phyloP scores from a whole-genome alignment of 2,888 invertebrate species.

The Capitulum mitella region DNA sequence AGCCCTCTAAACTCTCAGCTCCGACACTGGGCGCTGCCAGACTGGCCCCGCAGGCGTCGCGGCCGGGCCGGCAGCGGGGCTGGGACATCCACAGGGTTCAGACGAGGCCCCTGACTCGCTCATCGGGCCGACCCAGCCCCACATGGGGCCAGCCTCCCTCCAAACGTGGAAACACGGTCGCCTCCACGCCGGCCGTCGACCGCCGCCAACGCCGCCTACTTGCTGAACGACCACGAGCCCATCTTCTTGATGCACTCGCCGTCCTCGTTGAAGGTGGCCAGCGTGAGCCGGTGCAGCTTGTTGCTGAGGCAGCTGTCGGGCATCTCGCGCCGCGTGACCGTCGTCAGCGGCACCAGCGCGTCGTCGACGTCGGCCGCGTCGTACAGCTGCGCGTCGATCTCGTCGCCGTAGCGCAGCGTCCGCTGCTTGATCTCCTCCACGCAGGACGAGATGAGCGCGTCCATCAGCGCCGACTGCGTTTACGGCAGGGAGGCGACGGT shows the following conservation, averaged over 20 bases:
- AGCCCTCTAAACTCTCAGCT: not conserved
- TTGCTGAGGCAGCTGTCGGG: slow-evolving; percentile 65
- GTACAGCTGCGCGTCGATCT: slow-evolving; percentile 39
- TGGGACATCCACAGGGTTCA: too few relatives aligned
- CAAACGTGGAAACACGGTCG: too few relatives aligned
- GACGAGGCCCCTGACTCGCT: too few relatives aligned
- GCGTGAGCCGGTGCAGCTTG: slow-evolving; percentile 73
- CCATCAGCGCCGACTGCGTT: slow-evolving; percentile 68
- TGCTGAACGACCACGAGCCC: slow-evolving; percentile 37
- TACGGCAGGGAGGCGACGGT: too few relatives aligned
- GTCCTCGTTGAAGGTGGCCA: slow-evolving; percentile 84
- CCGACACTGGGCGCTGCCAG: too few relatives aligned
- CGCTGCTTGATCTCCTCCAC: slow-evolving; percentile 63
- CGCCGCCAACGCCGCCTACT: too few relatives aligned
- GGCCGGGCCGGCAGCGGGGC: too few relatives aligned
- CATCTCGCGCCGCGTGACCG: slow-evolving; percentile 46
- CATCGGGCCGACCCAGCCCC: too few relatives aligned
- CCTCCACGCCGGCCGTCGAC: too few relatives aligned
- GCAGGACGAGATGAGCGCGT: slow-evolving; percentile 72
- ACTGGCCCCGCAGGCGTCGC: too few relatives aligned
- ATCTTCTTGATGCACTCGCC: slow-evolving; percentile 45
- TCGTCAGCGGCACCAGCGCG: slow-evolving; percentile 39
- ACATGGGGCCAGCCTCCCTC: too few relatives aligned
- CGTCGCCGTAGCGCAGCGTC: slow-evolving; percentile 38
- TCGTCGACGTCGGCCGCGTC: slow-evolving; percentile 41